These are phyloP conservation scores for Dufourea novaeangliae DNA, from an alignment of 1,140 invertebrate species.

Conservation along the genomic window DNA sequence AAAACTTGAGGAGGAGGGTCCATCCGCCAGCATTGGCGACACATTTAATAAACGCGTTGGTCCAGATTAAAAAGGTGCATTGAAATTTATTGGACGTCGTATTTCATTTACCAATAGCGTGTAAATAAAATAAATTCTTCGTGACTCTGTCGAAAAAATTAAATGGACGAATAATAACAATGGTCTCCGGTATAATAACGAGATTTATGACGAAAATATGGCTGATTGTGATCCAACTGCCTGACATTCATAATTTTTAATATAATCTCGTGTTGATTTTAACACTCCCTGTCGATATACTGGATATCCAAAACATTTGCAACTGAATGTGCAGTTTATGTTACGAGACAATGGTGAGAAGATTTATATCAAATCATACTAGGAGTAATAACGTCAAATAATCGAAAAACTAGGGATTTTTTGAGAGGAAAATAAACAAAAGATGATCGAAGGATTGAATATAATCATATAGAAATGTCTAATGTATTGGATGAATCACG, in stretches of 20 bases:
- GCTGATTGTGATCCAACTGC: neutral
- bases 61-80: neutral
- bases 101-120: neutral
- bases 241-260: neutral
- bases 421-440: too few relatives aligned
- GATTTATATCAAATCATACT: too few relatives aligned
- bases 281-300: neutral
- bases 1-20: neutral
- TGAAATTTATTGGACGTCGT: constrained; percentile 5
- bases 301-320: too few relatives aligned
- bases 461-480: too few relatives aligned
- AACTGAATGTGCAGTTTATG: too few relatives aligned
- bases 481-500: too few relatives aligned
- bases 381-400: too few relatives aligned
- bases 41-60: constrained; percentile 18
- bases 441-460: too few relatives aligned
- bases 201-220: constrained; percentile 5
- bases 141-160: neutral
- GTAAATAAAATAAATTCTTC: constrained; percentile 20
- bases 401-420: too few relatives aligned
- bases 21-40: neutral
- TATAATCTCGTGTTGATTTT: neutral
- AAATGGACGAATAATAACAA: neutral
- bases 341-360: too few relatives aligned
- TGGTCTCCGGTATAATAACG: neutral